Evolutionary conservation across 1,140 invertebrate genomes (phyloP).

Genomic region (Andrena cerasifolii): DNA sequence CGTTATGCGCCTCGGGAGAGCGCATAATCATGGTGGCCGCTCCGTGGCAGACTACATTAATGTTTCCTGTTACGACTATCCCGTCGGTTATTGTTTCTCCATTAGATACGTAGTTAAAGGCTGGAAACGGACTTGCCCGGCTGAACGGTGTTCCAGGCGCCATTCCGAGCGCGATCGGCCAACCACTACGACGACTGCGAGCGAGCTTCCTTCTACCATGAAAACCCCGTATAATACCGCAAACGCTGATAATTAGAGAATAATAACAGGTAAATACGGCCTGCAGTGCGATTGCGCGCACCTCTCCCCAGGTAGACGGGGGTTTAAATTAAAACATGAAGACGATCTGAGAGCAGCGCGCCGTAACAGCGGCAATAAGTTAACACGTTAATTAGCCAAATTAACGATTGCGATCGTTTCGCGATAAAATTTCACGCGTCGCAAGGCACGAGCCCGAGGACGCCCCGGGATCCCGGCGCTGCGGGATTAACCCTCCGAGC

Average conservation of each 20-base stretch:
- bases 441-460: neutral
- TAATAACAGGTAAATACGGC: slow-evolving; percentile 31
- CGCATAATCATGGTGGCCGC: slow-evolving; percentile 11
- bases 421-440: slow-evolving; percentile 35
- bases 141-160: neutral
- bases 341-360: neutral
- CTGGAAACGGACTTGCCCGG: slow-evolving; percentile 8
- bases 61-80: slow-evolving; percentile 41
- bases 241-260: slow-evolving; percentile 29
- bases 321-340: slow-evolving; percentile 2
- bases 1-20: neutral
- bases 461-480: neutral
- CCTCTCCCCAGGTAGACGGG: neutral
- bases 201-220: neutral
- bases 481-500: too few relatives aligned
- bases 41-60: slow-evolving; percentile 34
- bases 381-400: slow-evolving; percentile 36
- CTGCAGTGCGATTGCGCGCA: neutral
- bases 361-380: slow-evolving; percentile 21
- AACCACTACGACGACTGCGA: neutral
- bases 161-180: neutral
- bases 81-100: slow-evolving; percentile 42
- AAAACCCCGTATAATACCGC: slow-evolving; percentile 3
- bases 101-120: slow-evolving; percentile 38
- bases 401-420: slow-evolving; percentile 22